Evolutionary conservation across 2,888 invertebrate genomes (phyloP), one percentile per base, ranked within the genome.

Genomic region (Pegoplata infirma): DNA sequence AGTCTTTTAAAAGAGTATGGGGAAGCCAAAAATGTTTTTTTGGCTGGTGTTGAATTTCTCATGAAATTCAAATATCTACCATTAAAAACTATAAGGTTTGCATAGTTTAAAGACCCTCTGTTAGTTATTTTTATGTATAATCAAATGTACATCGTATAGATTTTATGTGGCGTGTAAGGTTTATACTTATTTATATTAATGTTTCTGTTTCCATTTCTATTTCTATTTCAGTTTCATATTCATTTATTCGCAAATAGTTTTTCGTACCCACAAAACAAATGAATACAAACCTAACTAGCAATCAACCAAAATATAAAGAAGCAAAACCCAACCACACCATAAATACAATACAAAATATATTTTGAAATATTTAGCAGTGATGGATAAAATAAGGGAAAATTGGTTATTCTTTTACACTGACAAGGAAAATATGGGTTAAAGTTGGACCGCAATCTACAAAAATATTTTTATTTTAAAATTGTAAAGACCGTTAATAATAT

Each of bases 21-120:
- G 16, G 19, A 12, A 2, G 63, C n/a, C 14, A 21, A 67, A 19
- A n/a, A 55, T 49, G 17, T 46, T 7, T 79, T n/a, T 66, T 67
- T 63, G 67, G 79, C 79, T 79, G 79, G 79, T 79, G 79, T 79
- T 79, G 75, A 72, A 63, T 79, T 79, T 79, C 79, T 79, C 79
- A 79, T 79, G 79, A 79, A 71, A 74, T 49, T 47, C 21, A 46
- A 73, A 72, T 49, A 36, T 63, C 36, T 46, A 28, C 1, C 47
- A 47, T 25, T 58, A 19, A 21, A 21, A 49, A 46, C 19, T 28
- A 49, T n/a, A n/a, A n/a, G n/a, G n/a, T n/a, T n/a, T n/a, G n/a
- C n/a, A n/a, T n/a, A n/a, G n/a, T n/a, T n/a, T n/a, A n/a, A n/a
- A n/a, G n/a, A n/a, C n/a, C n/a, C n/a, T n/a, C n/a, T n/a, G n/a